Percentiles rank a stretch among this genome's conserved stretches.
These are phyloP conservation scores for Parelbella ahira DNA, from an alignment of 2,888 invertebrate genomes.

Conservation along the genomic window DNA sequence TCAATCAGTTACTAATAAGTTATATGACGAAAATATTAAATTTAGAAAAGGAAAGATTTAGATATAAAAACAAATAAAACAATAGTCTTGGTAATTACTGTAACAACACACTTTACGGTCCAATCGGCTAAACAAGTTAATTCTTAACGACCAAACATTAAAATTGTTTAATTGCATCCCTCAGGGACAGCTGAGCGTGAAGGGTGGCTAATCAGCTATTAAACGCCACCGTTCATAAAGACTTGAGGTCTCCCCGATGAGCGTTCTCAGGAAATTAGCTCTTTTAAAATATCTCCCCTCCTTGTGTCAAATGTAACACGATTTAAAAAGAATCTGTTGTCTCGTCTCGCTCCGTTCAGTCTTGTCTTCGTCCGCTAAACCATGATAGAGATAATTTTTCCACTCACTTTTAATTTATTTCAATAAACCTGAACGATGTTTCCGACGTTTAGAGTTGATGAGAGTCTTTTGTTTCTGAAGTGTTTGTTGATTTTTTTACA, in stretches of 20 bases:
- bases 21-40: no score
- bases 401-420: slow-evolving; percentile 37
- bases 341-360: slow-evolving; percentile 11
- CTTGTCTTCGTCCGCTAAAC: slow-evolving; percentile 41
- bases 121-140: slow-evolving; percentile 55
- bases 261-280: slow-evolving; percentile 54
- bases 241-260: slow-evolving; percentile 36
- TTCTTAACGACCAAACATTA: slow-evolving; percentile 64
- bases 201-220: slow-evolving; percentile 55
- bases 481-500: not conserved
- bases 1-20: no score
- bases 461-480: not conserved
- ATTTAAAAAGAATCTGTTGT: slow-evolving; percentile 38
- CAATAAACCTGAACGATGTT: slow-evolving; percentile 33
- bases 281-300: slow-evolving; percentile 45
- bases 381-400: slow-evolving; percentile 45
- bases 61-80: slow-evolving; percentile 18
- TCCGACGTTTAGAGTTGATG: slow-evolving; percentile 31
- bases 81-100: no score
- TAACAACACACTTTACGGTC: slow-evolving; percentile 36
- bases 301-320: slow-evolving; percentile 37
- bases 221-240: slow-evolving; percentile 47
- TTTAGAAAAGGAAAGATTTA: no score
- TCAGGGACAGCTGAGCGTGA: slow-evolving; percentile 52
- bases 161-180: slow-evolving; percentile 69